Evolutionary conservation across 2,113 vertebrate genomes (phyloP).

Genomic region (Scomber colias): DNA sequence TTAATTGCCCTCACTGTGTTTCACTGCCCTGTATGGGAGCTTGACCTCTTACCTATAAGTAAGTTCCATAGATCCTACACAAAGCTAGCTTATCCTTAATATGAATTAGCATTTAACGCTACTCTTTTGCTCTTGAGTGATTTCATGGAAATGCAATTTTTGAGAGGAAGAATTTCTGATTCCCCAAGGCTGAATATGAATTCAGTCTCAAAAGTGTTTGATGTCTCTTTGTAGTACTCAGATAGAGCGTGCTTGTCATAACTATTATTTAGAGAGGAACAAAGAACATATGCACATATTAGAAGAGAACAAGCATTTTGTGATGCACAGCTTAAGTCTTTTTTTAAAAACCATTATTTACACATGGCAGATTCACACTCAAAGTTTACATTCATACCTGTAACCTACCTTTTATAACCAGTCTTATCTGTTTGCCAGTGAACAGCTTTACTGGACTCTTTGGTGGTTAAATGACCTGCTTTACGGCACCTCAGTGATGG

Average conservation of each 20-base stretch:
- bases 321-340: background rate
- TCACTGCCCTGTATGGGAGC: conserved; percentile 27
- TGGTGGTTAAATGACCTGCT: background rate
- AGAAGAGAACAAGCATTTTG: background rate
- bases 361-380: background rate
- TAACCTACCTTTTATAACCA: conserved; percentile 4
- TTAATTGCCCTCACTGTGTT: conserved; percentile 47
- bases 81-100: conserved; percentile 27
- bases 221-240: background rate
- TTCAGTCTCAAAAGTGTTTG: background rate
- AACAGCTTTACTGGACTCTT: background rate
- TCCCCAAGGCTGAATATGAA: background rate
- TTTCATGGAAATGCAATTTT: background rate
- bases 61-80: conserved; percentile 27
- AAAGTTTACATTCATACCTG: background rate
- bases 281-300: background rate
- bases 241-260: background rate
- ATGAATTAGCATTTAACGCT: conserved; percentile 39
- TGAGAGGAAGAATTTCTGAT: background rate
- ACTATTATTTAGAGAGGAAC: conserved; percentile 4
- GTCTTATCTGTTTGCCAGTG: background rate
- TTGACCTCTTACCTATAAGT: conserved; percentile 17
- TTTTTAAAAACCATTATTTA: background rate
- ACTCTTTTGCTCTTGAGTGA: conserved; percentile 2
- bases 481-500: too few relatives aligned